These are phyloP conservation scores for Heliconius hewitsoni DNA, from an alignment of 1,140 invertebrate genomes.

Conservation along the genomic window DNA sequence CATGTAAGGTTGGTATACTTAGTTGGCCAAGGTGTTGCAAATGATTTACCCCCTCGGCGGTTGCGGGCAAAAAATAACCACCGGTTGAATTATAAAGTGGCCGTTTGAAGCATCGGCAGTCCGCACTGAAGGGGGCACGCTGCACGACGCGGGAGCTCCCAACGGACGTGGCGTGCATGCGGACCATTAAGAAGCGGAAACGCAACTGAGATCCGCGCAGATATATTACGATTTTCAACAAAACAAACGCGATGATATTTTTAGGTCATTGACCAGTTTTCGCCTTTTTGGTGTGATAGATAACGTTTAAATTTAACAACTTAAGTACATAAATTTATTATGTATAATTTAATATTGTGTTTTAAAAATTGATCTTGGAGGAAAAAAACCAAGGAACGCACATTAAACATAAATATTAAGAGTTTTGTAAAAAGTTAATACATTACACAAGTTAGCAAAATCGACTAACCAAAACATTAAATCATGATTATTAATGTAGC, in stretches of 20 bases:
- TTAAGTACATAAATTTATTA: neutral
- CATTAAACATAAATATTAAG: neutral
- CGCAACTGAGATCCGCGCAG: slow-evolving; percentile 34
- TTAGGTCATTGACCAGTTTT: slow-evolving; percentile 35
- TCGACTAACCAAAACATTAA: neutral
- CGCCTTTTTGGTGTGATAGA: neutral
- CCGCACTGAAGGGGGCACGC: slow-evolving; percentile 21
- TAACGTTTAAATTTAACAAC: neutral
- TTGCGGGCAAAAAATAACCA: slow-evolving; percentile 13
- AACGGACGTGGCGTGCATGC: slow-evolving; percentile 39
- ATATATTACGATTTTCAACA: slow-evolving; percentile 41
- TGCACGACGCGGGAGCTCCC: slow-evolving; percentile 42
- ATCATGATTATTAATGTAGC: neutral
- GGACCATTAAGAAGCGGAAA: slow-evolving; percentile 44
- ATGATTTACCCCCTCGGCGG: neutral
- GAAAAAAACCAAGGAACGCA: neutral
- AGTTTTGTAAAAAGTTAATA: neutral
- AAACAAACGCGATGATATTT: slow-evolving; percentile 24
- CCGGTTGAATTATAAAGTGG: slow-evolving; percentile 19
- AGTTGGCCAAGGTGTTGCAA: slow-evolving; percentile 20
- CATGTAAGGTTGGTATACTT: slow-evolving; percentile 14
- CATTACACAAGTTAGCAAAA: neutral
- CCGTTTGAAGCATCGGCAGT: slow-evolving; percentile 19
- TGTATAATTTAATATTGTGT: too few relatives aligned
- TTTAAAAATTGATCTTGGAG: neutral